Evolutionary conservation across 2,888 invertebrate species (phyloP).

Genomic region (Pycnomerus fuliginosus): DNA sequence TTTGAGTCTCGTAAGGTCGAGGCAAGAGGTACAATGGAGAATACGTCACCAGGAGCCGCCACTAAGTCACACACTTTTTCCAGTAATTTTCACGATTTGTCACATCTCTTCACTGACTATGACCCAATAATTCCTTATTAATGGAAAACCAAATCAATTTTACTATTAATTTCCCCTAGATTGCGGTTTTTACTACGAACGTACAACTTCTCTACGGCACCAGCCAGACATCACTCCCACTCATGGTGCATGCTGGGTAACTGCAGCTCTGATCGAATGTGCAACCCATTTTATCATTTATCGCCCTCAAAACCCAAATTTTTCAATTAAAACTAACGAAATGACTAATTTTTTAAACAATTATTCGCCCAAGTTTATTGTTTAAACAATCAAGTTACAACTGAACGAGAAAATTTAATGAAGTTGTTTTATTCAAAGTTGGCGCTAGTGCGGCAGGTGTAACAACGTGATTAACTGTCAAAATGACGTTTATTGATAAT

Average conservation of each 20-base stretch:
- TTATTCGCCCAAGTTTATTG: no score
- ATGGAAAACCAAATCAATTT: constrained; percentile 1
- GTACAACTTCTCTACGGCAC: constrained; percentile 40
- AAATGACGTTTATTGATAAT: no score
- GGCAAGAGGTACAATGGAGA: constrained; percentile 53
- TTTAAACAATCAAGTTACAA: no score
- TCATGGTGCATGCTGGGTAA: constrained; percentile 51
- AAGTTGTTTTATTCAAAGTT: no score
- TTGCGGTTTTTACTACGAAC: constrained; percentile 25
- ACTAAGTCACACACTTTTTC: constrained; percentile 30
- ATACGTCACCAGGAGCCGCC: constrained; percentile 52
- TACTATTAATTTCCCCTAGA: constrained; percentile 6
- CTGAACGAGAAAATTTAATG: no score
- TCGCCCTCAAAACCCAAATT: no score
- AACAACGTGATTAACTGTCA: no score
- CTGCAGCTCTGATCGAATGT: constrained; percentile 42
- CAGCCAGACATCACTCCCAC: constrained; percentile 52
- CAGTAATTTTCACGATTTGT: constrained; percentile 23
- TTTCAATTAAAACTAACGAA: no score
- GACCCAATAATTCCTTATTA: constrained; percentile 13
- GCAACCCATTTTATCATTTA: no score
- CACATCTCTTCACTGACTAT: constrained; percentile 40
- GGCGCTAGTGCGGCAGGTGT: no score
- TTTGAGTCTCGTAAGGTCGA: constrained; percentile 42
- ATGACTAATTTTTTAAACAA: no score